phyloP scores from a whole-genome alignment of 2,113 vertebrate genomes.

The Oreotrochilus melanogaster region DNA sequence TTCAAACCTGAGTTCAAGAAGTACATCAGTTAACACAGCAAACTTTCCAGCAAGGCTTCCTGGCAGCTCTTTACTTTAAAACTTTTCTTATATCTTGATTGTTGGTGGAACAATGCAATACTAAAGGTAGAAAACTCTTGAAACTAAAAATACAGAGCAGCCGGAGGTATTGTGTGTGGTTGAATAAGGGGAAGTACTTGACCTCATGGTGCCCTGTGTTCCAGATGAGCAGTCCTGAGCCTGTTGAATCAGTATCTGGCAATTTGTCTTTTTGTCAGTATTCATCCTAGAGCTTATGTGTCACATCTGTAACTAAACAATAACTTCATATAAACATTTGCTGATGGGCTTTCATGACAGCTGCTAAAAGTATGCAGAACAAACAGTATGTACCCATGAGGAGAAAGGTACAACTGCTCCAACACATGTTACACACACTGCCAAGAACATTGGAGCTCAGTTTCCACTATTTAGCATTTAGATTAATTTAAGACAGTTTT shows the following conservation, averaged over 20 bases:
- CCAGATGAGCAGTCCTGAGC: slow-evolving; percentile 40
- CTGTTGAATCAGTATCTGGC: neutral
- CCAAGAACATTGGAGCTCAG: neutral
- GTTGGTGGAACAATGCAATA: neutral
- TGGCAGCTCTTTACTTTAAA: neutral
- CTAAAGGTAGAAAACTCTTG: neutral
- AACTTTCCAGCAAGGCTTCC: neutral
- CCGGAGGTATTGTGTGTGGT: slow-evolving; percentile 13
- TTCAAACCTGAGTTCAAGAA: neutral
- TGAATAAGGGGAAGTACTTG: slow-evolving; percentile 57
- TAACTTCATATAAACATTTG: neutral
- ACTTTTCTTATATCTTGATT: neutral
- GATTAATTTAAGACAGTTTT: neutral
- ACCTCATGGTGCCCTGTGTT: neutral
- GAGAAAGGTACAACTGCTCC: neutral
- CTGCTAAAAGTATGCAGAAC: neutral
- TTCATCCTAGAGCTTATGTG: neutral
- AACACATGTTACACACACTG: neutral
- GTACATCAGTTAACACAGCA: neutral
- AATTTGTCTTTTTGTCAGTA: neutral
- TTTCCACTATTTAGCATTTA: neutral
- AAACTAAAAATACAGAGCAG: slow-evolving; percentile 13
- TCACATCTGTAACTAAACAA: neutral
- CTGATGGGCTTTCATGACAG: neutral
- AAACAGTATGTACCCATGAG: neutral